Percentiles rank a stretch among this genome's conserved stretches.
Conservation (phyloP, 30 jellyfish, hydroid and myxozoan species). For the Cassiopea xamachana region DNA sequence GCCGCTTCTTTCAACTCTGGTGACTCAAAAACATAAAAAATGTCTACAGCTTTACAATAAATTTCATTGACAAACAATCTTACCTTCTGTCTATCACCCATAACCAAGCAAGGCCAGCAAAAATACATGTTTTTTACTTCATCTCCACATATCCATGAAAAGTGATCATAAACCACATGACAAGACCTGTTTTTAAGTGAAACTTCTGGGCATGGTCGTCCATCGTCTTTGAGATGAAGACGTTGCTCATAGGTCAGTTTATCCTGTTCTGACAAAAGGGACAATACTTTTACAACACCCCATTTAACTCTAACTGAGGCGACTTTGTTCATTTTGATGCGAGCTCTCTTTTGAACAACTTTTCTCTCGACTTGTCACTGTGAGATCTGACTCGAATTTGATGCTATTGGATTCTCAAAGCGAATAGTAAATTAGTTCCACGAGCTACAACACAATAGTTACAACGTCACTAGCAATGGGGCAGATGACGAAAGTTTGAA, state of each 20-base stretch:
- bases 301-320: not conserved
- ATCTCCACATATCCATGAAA: slow-evolving; percentile 59
- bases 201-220: slow-evolving; percentile 66
- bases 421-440: not conserved
- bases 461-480: too few relatives aligned
- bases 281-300: slow-evolving; percentile 6
- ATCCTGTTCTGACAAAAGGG: slow-evolving; percentile 9
- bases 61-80: not conserved
- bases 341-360: not conserved
- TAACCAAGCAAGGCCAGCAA: slow-evolving; percentile 73
- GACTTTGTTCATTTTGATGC: slow-evolving; percentile 14
- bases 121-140: slow-evolving; percentile 34
- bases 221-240: slow-evolving; percentile 11
- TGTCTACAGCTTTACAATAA: not conserved
- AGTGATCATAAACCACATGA: slow-evolving; percentile 33
- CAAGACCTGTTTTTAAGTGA: slow-evolving; percentile 42
- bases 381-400: not conserved
- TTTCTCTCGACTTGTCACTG: not conserved
- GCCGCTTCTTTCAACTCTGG: not conserved
- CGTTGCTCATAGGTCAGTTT: slow-evolving; percentile 4
- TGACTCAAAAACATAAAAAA: not conserved
- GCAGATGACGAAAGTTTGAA: too few relatives aligned
- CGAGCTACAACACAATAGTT: too few relatives aligned
- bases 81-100: slow-evolving; percentile 55
- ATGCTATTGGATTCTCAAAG: not conserved